Evolutionary conservation across 2,113 vertebrate species (phyloP), one percentile per base, ranked within the genome.

Genomic region (Dicrurus megarhynchus): DNA sequence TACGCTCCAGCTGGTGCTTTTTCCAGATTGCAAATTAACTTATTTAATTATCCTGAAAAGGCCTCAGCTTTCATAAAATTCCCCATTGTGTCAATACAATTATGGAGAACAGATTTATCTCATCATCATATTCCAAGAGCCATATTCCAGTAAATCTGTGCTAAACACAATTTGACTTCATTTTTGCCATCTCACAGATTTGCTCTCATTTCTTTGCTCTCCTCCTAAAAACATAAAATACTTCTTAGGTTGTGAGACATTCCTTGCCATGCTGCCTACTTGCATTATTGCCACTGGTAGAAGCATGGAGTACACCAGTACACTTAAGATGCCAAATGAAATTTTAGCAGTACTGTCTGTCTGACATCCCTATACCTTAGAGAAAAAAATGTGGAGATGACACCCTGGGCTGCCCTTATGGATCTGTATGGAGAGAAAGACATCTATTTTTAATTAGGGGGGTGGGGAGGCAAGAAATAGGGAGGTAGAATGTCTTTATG

Each of bases 21-120:
- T 92, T 94, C 69, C 85, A 96, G 94, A 96, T 84, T 95, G 96
- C 85, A 93, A 96, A 97, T 94, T 90, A 92, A 97, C 90, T 96
- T 97, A 95, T 93, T 96, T 93, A 93, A 95, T 97, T 96, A 96
- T 90, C 71, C 42, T 88, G 92, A 93, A 90, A 94, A 96, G 83
- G 82, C 75, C 39, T 90, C 90, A 93, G 95, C 64, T 96, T 96
- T 94, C 59, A 88, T 52, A 46, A 95, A 93, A 92, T 93, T 92
- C 64, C 83, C 79, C 71, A 86, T 80, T 86, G 94, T 94, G 90
- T 86, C 79, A 88, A 63, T 80, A 93, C 90, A 90, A 92, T 93
- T 95, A 95, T 2, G 6, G 68, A 16, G 53, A 97, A 92, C 88
- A 94, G 92, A 96, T 94, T 90, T 88, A 86, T 94, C 76, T 92